Base-by-base conservation (phyloP, 1,140 invertebrate genomes). In the Panulirus ornatus region DNA sequence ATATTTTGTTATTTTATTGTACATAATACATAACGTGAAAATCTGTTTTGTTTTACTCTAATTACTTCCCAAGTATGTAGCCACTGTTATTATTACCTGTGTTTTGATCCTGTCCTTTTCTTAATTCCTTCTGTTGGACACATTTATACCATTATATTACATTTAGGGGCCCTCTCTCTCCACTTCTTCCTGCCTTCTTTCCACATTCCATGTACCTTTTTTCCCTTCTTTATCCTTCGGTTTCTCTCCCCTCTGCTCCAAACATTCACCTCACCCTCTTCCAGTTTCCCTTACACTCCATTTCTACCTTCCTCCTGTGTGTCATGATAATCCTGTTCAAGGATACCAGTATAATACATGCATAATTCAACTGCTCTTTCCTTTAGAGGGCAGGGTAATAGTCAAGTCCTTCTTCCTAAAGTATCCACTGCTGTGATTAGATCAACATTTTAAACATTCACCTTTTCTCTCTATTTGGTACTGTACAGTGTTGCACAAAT, bases 1-100 rank as follows among this genome's bases (percentile, higher is more conserved):
- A 89, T 89, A 89, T 89, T 89, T 89, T 89, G 88, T 89, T 89
- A 89, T 89, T 89, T 89, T 89, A 89, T 89, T 89, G 88, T 89
- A 89, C 63, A 89, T 89, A 89, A 89, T 89, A 89, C 78, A 89
- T 84, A 84, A 89, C 84, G 79, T 83, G 51, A 89, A 89, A 89
- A 89, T 76, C 51, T 47, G 14, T 6, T 54, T 8, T 70, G 9
- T 79, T 40, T 88, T 79, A n/a, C 16, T 84, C n/a, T n/a, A n/a
- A n/a, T 38, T 73, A 34, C 58, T 36, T 14, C 30, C 40, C 47
- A 51, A 79, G 16, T 38, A 38, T 76, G 70, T 5, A 73, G 5
- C 42, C 27, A 36, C 2, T 58, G 22, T 58, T 58, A 58, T 58
- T 58, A 58, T 58, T 58, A 58, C 22, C 22, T 58, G 22, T 58